Evolutionary conservation across 2,888 invertebrate genomes (phyloP).

Genomic region (Drosophila silvestris): DNA sequence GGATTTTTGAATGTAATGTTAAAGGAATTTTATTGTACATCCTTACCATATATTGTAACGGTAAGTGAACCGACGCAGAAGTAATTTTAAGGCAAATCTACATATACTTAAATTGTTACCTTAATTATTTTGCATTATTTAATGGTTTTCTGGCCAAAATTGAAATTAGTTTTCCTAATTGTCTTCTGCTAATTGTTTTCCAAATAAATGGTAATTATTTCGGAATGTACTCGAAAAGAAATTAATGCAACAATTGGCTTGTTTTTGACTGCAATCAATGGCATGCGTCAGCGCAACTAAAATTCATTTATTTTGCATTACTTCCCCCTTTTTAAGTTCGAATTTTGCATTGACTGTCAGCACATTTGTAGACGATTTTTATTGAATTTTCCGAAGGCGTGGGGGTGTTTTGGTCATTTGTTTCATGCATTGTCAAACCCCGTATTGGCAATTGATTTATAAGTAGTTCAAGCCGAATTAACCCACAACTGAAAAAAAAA

Average conservation of each 20-base stretch:
- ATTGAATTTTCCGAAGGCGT: slow-evolving; percentile 60
- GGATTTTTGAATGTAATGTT: background rate
- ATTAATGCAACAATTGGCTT: slow-evolving; percentile 53
- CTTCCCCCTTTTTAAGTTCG: background rate
- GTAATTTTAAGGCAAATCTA: background rate
- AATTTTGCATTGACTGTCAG: slow-evolving; percentile 42
- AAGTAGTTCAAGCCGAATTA: slow-evolving; percentile 36
- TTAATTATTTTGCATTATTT: slow-evolving; percentile 9
- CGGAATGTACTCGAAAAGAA: slow-evolving; percentile 49
- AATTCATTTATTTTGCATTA: slow-evolving; percentile 37
- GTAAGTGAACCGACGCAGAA: background rate
- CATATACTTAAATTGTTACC: background rate
- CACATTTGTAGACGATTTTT: slow-evolving; percentile 47
- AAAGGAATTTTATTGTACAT: slow-evolving; percentile 1
- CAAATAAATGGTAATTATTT: slow-evolving; percentile 63
- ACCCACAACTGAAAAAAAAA: slow-evolving; percentile 13
- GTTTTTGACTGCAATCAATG: slow-evolving; percentile 61
- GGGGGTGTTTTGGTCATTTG: slow-evolving; percentile 48
- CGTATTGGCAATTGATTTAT: slow-evolving; percentile 68
- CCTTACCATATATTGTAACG: background rate
- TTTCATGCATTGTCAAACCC: slow-evolving; percentile 43
- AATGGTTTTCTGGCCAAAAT: slow-evolving; percentile 17
- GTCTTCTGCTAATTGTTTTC: slow-evolving; percentile 38
- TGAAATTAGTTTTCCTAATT: slow-evolving; percentile 42
- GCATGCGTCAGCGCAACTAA: slow-evolving; percentile 21